Evolutionary conservation across 2,113 vertebrate species (phyloP).

Genomic region (Progne subis): DNA sequence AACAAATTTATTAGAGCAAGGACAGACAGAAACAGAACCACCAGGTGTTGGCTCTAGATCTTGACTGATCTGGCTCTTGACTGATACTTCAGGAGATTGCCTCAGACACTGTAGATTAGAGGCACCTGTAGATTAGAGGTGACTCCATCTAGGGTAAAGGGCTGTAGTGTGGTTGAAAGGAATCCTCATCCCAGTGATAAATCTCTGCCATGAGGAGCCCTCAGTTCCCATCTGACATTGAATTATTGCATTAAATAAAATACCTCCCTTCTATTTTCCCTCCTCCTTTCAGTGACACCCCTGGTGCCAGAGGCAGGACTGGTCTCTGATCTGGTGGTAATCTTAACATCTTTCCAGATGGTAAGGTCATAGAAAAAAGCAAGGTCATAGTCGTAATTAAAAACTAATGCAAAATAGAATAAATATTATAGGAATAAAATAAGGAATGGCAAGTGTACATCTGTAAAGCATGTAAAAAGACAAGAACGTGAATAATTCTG

Average conservation of each 20-base stretch:
- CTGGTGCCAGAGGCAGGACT: neutral
- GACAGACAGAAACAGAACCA: neutral
- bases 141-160: neutral
- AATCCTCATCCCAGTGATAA: neutral
- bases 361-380: neutral
- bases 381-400: neutral
- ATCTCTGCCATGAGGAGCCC: neutral
- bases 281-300: neutral
- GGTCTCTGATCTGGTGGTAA: neutral
- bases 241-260: neutral
- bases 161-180: neutral
- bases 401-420: neutral
- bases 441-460: neutral
- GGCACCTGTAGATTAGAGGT: neutral
- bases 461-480: neutral
- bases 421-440: neutral
- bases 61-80: neutral
- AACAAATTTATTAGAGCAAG: neutral
- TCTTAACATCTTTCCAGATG: neutral
- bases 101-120: neutral
- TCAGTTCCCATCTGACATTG: neutral
- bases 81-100: neutral
- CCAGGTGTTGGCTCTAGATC: neutral
- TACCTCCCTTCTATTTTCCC: neutral
- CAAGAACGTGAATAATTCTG: neutral